These are phyloP conservation scores for Capromys pilorides DNA, from an alignment of 2,797 vertebrate genomes.

Conservation along the genomic window DNA sequence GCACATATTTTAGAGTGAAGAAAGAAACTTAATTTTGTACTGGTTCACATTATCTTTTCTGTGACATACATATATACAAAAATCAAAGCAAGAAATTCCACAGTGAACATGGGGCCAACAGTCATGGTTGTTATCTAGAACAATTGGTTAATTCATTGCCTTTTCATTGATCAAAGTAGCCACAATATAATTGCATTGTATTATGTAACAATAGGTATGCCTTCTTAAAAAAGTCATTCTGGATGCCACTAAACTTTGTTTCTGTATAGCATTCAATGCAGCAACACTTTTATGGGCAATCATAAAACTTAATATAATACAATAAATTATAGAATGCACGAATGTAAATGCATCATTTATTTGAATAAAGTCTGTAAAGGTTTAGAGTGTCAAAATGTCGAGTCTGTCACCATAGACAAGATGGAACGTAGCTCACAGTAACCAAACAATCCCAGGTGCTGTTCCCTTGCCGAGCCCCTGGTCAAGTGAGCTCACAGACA, in stretches of 20 bases:
- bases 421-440: background rate
- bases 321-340: slow-evolving; percentile 19
- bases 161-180: background rate
- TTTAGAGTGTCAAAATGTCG: background rate
- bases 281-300: background rate
- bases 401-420: slow-evolving; percentile 4
- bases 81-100: background rate
- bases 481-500: slow-evolving; percentile 68
- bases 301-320: slow-evolving; percentile 3
- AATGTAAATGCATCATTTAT: slow-evolving; percentile 24
- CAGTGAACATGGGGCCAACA: background rate
- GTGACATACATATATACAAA: slow-evolving; percentile 1
- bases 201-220: background rate
- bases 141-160: background rate
- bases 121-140: background rate
- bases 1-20: background rate
- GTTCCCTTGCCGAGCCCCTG: slow-evolving; percentile 1
- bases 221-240: background rate
- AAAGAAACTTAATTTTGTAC: slow-evolving; percentile 25
- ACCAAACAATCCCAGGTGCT: slow-evolving; percentile 19
- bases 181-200: background rate
- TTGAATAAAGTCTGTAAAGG: background rate
- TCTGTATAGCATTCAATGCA: slow-evolving; percentile 29
- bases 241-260: slow-evolving; percentile 9
- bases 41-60: slow-evolving; percentile 39